A percentile compares a stretch with the other conserved stretches of the same genome.
These are phyloP conservation scores for Drosophila kepulauana DNA, from an alignment of 1,140 invertebrate species.

Conservation along the genomic window DNA sequence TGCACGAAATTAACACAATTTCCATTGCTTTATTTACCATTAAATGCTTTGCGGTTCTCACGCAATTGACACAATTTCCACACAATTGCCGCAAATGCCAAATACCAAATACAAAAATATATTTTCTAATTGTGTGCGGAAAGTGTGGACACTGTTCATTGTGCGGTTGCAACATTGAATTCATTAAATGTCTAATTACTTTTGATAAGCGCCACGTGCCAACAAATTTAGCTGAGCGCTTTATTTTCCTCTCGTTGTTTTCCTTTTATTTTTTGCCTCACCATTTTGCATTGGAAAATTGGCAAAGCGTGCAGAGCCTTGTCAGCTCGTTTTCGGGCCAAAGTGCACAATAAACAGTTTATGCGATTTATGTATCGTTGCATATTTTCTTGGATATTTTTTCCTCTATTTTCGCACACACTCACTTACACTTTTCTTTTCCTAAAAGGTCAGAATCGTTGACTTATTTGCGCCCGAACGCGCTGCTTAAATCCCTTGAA, in stretches of 20 bases:
- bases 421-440: conserved; percentile 11
- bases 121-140: conserved; percentile 45
- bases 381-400: conserved; percentile 8
- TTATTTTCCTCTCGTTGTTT: not conserved
- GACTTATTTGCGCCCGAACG: conserved; percentile 50
- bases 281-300: conserved; percentile 5
- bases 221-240: conserved; percentile 31
- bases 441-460: conserved; percentile 45
- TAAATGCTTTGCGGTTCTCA: conserved; percentile 21
- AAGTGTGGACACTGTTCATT: conserved; percentile 13
- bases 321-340: conserved; percentile 11
- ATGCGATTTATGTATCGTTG: conserved; percentile 30
- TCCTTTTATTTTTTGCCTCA: not conserved
- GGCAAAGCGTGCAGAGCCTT: conserved; percentile 15
- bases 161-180: conserved; percentile 40
- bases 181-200: conserved; percentile 55
- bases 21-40: conserved; percentile 4
- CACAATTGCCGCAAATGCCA: not conserved
- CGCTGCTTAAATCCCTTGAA: conserved; percentile 55
- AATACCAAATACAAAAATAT: conserved; percentile 20
- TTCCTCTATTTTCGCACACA: not conserved
- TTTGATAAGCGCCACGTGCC: conserved; percentile 51
- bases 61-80: conserved; percentile 4
- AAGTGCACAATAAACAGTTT: conserved; percentile 32
- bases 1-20: conserved; percentile 28